Conservation (phyloP, 2,113 vertebrate genomes). For the Cynocephalus volans region DNA sequence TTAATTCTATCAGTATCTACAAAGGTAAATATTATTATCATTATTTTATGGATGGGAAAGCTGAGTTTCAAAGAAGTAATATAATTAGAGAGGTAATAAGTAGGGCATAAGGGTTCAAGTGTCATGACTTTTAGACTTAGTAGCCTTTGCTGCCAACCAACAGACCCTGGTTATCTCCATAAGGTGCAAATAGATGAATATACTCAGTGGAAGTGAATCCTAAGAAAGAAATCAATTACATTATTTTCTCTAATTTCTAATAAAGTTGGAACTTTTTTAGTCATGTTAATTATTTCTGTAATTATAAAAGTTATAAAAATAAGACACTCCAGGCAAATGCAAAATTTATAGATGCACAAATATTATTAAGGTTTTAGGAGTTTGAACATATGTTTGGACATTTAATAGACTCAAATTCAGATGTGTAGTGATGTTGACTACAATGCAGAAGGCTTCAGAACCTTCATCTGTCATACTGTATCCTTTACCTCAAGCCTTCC, state of each 20-base stretch:
- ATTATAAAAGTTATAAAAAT: conserved; percentile 32
- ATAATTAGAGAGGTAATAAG: neutral
- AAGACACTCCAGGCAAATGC: neutral
- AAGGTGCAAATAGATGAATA: neutral
- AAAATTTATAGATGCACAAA: neutral
- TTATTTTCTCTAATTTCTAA: neutral
- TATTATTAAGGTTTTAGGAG: neutral
- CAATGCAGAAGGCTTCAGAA: neutral
- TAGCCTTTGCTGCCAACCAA: neutral
- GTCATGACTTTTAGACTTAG: neutral
- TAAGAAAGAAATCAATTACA: neutral
- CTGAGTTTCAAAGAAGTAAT: neutral
- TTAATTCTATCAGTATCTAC: neutral
- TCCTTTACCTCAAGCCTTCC: neutral
- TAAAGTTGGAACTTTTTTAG: conserved; percentile 4
- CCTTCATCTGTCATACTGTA: neutral
- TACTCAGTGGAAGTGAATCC: neutral
- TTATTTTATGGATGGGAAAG: neutral
- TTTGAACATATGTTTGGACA: neutral
- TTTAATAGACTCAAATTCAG: neutral
- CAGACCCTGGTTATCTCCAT: neutral
- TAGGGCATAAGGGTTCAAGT: neutral
- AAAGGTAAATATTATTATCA: conserved; percentile 11
- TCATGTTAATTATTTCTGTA: neutral
- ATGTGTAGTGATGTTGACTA: neutral